phyloP scores from a whole-genome alignment of 2,888 invertebrate genomes.

The Hirtodrosophila duncani region DNA sequence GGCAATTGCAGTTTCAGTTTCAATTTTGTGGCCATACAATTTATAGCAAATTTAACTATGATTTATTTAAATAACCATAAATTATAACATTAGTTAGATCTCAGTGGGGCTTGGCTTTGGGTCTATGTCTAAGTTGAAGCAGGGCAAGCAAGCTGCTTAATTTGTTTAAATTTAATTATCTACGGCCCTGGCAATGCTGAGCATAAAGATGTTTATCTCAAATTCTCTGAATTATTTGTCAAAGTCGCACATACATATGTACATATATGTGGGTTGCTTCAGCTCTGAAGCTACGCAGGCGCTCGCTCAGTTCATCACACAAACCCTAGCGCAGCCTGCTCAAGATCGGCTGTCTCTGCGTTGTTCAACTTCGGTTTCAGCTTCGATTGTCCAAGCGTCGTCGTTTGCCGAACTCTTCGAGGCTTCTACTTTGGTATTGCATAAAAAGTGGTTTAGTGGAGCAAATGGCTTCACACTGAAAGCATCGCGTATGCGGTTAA shows the following conservation, averaged over 20 bases:
- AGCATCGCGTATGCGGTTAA: slow-evolving; percentile 44
- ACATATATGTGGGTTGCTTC: too few relatives aligned
- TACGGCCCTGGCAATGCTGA: slow-evolving; percentile 23
- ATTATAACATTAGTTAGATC: slow-evolving; percentile 35
- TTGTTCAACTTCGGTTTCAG: slow-evolving; percentile 19
- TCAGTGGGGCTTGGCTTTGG: slow-evolving; percentile 19
- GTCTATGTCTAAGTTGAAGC: slow-evolving; percentile 9
- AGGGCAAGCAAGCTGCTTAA: slow-evolving; percentile 10
- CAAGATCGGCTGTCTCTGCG: too few relatives aligned
- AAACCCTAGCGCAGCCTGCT: slow-evolving; percentile 30
- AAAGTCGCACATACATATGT: too few relatives aligned
- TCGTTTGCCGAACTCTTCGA: slow-evolving; percentile 21
- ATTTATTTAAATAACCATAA: slow-evolving; percentile 62
- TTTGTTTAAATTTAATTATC: slow-evolving; percentile 15
- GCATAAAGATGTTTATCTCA: slow-evolving; percentile 41
- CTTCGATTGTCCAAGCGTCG: slow-evolving; percentile 8
- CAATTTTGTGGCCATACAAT: slow-evolving; percentile 31
- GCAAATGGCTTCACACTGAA: slow-evolving; percentile 67
- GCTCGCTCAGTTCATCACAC: slow-evolving; percentile 31
- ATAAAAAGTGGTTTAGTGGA: slow-evolving; percentile 75
- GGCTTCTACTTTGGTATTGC: slow-evolving; percentile 70
- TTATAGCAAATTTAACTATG: slow-evolving; percentile 66
- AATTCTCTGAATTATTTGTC: slow-evolving; percentile 27
- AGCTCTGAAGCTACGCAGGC: too few relatives aligned
- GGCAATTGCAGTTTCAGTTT: slow-evolving; percentile 39